Conservation (phyloP, 2,888 invertebrate genomes). For the Andrena bicolor region DNA sequence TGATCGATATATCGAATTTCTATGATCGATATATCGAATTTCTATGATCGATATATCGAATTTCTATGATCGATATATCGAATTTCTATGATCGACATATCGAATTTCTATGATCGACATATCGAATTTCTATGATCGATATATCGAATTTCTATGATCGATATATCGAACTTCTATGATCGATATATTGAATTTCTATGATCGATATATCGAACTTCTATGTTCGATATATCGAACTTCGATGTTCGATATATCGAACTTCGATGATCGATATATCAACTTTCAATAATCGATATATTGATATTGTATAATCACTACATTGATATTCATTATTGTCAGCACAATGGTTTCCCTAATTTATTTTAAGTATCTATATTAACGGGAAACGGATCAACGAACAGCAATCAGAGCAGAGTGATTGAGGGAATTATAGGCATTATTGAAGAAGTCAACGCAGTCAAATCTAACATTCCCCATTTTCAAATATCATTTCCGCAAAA, state of each 20-base stretch:
- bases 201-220: background rate
- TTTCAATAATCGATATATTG: background rate
- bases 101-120: background rate
- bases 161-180: background rate
- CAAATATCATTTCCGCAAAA: no score
- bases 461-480: no score
- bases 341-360: conserved; percentile 1
- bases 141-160: background rate
- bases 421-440: no score
- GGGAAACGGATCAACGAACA: no score
- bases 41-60: no score
- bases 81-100: background rate
- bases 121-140: background rate
- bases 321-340: no score
- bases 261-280: background rate
- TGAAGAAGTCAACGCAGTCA: no score
- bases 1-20: no score
- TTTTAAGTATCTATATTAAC: no score
- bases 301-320: background rate
- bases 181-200: no score
- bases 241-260: background rate
- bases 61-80: background rate
- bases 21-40: background rate
- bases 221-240: background rate
- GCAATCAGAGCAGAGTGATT: no score